Base-by-base conservation (phyloP, 2,797 vertebrate genomes). In the Thalassophryne amazonica region DNA sequence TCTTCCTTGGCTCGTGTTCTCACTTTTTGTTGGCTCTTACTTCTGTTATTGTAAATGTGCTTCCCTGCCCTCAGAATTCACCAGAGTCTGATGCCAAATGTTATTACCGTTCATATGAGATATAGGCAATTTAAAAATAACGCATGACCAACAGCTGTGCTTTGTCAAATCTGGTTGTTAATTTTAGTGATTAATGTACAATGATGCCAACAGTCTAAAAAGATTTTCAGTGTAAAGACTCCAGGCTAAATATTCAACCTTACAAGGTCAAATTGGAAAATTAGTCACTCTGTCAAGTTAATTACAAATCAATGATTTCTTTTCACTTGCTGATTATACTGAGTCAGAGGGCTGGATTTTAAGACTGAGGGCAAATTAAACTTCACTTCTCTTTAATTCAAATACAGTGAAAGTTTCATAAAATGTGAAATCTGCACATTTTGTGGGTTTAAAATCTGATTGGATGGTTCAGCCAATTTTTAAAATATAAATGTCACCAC, bases 221-320 rank as follows among this genome's bases (percentile, higher is more conserved):
- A 51, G 8, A 18, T 35, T 32, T 54, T 51, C 9, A 49, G n/a
- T 66, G 43, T 46, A 4, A 47, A 19, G 36, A 15, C 59, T 68
- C 20, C 49, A 73, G 73, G 70, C 61, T 16, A 56, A 18, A 6
- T 12, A 63, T 67, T 65, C 47, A 67, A 7, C n/a, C 20, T 63
- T 16, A 45, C 42, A 68, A 75, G 61, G 50, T 83, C 30, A 74
- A 53, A 64, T 60, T 42, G 11, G 22, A 43, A 52, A 63, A 39
- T 4, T n/a, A 23, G 23, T 20, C 34, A 34, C 23, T 27, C 7
- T 43, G 38, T 52, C 29, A 62, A 38, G 74, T 47, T 34, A 24
- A 51, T 10, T 16, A 75, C 61, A 12, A 53, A 70, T 77, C 20
- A 64, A 29, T 73, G 61, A 43, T 38, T 74, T 32, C 28, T 2